Conservation (phyloP, 2,888 invertebrate genomes). For the Limnephilus rhombicus region DNA sequence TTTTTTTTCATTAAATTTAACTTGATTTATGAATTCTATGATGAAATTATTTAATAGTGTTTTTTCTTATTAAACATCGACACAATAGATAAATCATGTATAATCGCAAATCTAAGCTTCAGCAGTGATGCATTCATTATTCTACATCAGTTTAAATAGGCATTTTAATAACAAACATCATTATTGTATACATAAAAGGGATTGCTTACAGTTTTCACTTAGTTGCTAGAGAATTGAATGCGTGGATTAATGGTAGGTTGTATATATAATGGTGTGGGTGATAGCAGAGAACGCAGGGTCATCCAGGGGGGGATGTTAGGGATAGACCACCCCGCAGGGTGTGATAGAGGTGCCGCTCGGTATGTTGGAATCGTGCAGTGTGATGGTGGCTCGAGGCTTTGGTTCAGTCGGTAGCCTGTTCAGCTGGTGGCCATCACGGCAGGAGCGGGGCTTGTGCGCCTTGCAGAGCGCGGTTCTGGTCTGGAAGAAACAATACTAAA, state of each 20-base stretch:
- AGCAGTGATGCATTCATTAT: background rate
- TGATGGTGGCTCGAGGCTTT: conserved; percentile 24
- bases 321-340: background rate
- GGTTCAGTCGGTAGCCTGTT: conserved; percentile 14
- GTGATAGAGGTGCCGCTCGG: background rate
- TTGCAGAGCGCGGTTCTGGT: conserved; percentile 24
- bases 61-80: background rate
- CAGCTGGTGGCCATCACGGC: conserved; percentile 26
- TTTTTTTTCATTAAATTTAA: background rate
- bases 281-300: background rate
- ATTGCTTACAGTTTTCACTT: conserved; percentile 16
- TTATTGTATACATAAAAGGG: background rate
- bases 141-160: conserved; percentile 8
- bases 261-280: background rate
- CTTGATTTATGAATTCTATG: background rate
- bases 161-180: conserved; percentile 6
- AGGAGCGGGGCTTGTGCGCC: background rate
- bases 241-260: background rate
- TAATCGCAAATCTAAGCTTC: background rate
- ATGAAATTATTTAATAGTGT: background rate
- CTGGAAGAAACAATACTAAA: conserved; percentile 2
- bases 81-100: background rate
- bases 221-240: background rate
- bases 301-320: background rate
- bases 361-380: background rate